phyloP scores from a whole-genome alignment of 2,797 vertebrate genomes.

The Botia kubotai region DNA sequence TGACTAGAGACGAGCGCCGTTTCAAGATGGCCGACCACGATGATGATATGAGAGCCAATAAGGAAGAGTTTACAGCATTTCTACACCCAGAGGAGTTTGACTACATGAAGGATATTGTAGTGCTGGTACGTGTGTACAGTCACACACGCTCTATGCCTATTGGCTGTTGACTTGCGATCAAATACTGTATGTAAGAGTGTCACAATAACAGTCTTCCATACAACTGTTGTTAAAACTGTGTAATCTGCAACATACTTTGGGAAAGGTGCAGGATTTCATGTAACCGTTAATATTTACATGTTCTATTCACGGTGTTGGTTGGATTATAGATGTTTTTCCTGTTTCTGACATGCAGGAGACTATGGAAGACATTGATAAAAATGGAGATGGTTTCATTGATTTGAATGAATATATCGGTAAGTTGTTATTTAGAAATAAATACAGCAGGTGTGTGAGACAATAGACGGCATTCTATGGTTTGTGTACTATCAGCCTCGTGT shows the following conservation, averaged over 20 bases:
- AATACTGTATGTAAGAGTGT: no score
- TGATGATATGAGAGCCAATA: slow-evolving; percentile 87
- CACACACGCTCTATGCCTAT: background rate
- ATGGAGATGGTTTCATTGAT: slow-evolving; percentile 94
- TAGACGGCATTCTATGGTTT: no score
- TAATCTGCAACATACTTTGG: background rate
- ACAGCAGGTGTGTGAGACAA: background rate
- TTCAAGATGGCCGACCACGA: slow-evolving; percentile 94
- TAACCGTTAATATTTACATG: background rate
- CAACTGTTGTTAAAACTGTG: no score
- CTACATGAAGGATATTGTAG: slow-evolving; percentile 98
- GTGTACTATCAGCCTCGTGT: no score
- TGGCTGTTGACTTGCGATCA: no score
- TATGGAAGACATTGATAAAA: slow-evolving; percentile 99
- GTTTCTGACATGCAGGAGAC: slow-evolving; percentile 83
- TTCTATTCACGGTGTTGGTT: no score
- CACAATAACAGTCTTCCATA: no score
- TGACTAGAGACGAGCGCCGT: slow-evolving; percentile 92
- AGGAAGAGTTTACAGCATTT: slow-evolving; percentile 97
- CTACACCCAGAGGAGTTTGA: slow-evolving; percentile 97
- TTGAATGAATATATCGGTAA: slow-evolving; percentile 97
- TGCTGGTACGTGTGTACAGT: slow-evolving; percentile 80
- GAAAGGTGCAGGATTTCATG: background rate
- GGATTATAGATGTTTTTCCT: background rate
- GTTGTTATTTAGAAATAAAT: slow-evolving; percentile 42